phyloP scores from a whole-genome alignment of 2,888 invertebrate species.

The Chrysopilus asiliformis region DNA sequence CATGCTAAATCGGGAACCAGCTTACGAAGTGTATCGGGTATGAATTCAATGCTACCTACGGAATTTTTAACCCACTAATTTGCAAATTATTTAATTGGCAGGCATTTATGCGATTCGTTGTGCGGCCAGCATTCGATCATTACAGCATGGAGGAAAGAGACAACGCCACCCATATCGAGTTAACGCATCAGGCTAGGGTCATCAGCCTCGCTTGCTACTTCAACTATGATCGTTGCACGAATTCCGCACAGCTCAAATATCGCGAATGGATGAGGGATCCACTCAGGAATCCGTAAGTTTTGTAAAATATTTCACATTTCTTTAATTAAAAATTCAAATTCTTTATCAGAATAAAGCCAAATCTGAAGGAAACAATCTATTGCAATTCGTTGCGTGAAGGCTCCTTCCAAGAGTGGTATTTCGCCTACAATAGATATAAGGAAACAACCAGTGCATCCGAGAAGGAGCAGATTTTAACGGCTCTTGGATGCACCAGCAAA shows the following conservation, averaged over 20 bases:
- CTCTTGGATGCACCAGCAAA: slow-evolving; percentile 42
- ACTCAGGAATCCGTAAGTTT: slow-evolving; percentile 38
- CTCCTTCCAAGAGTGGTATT: slow-evolving; percentile 52
- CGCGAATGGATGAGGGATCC: slow-evolving; percentile 40
- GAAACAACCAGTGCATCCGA: slow-evolving; percentile 43
- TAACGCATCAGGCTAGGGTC: slow-evolving; percentile 40
- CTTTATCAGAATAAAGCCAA: slow-evolving; percentile 43
- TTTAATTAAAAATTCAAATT: slow-evolving; percentile 10
- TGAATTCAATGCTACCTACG: slow-evolving; percentile 10
- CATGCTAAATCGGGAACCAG: slow-evolving; percentile 44
- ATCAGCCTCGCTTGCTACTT: slow-evolving; percentile 42
- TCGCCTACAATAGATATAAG: slow-evolving; percentile 41
- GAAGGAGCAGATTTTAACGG: slow-evolving; percentile 43
- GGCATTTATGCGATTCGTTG: slow-evolving; percentile 34
- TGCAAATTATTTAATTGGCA: slow-evolving; percentile 14
- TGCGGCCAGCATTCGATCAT: slow-evolving; percentile 34
- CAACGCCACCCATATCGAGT: slow-evolving; percentile 38
- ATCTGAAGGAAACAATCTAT: slow-evolving; percentile 47
- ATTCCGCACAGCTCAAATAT: slow-evolving; percentile 36
- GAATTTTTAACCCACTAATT: not conserved
- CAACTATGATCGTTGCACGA: slow-evolving; percentile 39
- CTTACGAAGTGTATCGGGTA: slow-evolving; percentile 47
- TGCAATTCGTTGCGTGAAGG: slow-evolving; percentile 52
- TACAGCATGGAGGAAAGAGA: slow-evolving; percentile 38
- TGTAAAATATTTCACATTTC: not conserved